These are phyloP conservation scores for Xylocampa areola DNA, from an alignment of 2,888 invertebrate species.

Conservation along the genomic window DNA sequence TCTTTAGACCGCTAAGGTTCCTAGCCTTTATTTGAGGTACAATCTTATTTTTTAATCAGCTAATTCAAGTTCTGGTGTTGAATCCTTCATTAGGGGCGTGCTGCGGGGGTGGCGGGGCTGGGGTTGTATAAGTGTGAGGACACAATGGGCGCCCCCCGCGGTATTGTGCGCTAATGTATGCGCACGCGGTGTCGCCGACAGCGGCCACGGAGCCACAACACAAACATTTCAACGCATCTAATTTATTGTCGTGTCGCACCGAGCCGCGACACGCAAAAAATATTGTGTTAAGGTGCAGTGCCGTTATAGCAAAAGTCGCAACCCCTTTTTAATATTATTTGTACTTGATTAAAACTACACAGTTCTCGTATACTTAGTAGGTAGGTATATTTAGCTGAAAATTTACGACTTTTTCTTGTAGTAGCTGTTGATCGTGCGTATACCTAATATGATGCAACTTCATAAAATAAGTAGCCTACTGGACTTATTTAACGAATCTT, in stretches of 20 bases:
- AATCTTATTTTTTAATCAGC: slow-evolving; percentile 79
- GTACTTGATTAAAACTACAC: too few relatives aligned
- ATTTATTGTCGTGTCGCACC: slow-evolving; percentile 84
- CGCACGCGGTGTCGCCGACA: slow-evolving; percentile 78
- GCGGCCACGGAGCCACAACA: slow-evolving; percentile 79
- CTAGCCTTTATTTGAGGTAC: slow-evolving; percentile 22
- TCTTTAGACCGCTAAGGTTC: too few relatives aligned
- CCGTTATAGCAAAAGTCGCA: slow-evolving; percentile 33
- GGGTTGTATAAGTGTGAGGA: slow-evolving; percentile 71
- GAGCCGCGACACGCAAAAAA: slow-evolving; percentile 81
- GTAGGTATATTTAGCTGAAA: too few relatives aligned
- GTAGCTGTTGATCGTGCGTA: too few relatives aligned
- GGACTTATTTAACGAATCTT: too few relatives aligned
- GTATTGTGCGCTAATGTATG: slow-evolving; percentile 85
- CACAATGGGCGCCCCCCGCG: slow-evolving; percentile 85
- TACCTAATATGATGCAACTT: too few relatives aligned
- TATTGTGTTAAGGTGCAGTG: slow-evolving; percentile 77
- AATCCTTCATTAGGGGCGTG: slow-evolving; percentile 83
- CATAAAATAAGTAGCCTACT: too few relatives aligned
- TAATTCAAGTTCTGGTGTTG: slow-evolving; percentile 83
- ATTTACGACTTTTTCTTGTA: too few relatives aligned
- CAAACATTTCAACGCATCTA: slow-evolving; percentile 89
- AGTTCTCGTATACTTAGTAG: too few relatives aligned
- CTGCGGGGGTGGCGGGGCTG: slow-evolving; percentile 54
- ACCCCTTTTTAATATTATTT: slow-evolving; percentile 9